Evolutionary conservation across 2,113 vertebrate species (phyloP), one percentile per base, ranked within the genome.

Genomic region (Etheostoma spectabile): DNA sequence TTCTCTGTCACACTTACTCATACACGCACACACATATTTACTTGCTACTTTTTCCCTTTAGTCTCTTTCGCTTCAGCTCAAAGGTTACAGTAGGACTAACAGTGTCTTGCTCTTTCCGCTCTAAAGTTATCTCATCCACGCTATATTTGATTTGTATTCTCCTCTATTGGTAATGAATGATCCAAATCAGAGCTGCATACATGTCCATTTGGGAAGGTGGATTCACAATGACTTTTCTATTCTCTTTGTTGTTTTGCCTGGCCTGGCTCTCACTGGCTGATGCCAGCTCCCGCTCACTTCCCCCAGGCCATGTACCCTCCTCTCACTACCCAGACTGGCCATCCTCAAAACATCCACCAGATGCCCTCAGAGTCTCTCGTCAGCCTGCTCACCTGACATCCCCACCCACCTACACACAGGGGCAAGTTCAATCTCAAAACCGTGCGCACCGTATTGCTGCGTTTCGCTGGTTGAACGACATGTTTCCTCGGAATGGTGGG

Each of bases 161-260:
- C 16, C 22, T 60, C 35, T 48, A n/a, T 35, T 79, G 24, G 74
- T 76, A 59, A 79, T 38, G 46, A 81, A 52, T 33, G n/a, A 38
- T 38, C 57, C 62, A 59, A 84, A 82, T 72, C 56, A 0, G 24
- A 30, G 68, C 15, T 33, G 19, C 15, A 38, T 22, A 56, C 18
- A 6, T 18, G 61, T 24, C 74, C 46, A 74, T 82, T 80, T 67
- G 38, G 22, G 59, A 59, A 65, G 55, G 74, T 30, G 21, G 46
- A 5, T 22, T 38, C 35, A 38, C 8, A 0, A 38, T 8, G 35
- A 38, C 8, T 38, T 38, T 38, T 38, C 35, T 35, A 35, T 35
- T 35, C 35, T 35, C 35, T 35, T 35, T 35, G 35, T 35, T 35
- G 35, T 35, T 35, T 35, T 35, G 35, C 35, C 35, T 8, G 7